phyloP scores from a whole-genome alignment of 2,113 vertebrate species.

The Rhipidura dahli region DNA sequence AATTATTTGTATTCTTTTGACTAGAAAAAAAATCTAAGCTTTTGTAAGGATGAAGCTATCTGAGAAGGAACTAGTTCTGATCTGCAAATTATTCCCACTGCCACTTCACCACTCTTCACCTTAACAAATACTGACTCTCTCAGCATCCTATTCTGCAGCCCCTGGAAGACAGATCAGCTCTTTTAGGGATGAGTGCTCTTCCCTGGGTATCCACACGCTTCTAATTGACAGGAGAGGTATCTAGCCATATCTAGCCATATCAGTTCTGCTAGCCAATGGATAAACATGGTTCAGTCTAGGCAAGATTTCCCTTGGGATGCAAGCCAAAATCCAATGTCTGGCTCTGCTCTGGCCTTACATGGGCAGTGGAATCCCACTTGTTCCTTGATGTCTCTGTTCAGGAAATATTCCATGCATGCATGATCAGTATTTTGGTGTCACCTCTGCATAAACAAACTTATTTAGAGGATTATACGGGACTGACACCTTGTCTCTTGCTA shows the following conservation, averaged over 20 bases:
- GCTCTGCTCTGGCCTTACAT: not conserved
- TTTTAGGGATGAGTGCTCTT: not conserved
- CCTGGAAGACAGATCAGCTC: not conserved
- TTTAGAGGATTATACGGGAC: not conserved
- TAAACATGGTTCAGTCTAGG: not conserved
- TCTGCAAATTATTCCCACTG: not conserved
- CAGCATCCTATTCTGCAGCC: not conserved
- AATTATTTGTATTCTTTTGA: not conserved
- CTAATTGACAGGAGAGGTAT: not conserved
- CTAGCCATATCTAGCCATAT: not conserved
- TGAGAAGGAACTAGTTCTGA: not conserved
- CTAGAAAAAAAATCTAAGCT: not conserved
- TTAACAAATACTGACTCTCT: not conserved
- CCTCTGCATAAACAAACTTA: not conserved
- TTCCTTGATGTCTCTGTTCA: not conserved
- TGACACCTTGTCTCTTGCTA: not conserved
- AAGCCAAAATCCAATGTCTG: not conserved
- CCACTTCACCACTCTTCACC: not conserved
- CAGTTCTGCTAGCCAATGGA: not conserved
- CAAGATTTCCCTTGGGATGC: not conserved
- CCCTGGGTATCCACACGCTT: not conserved
- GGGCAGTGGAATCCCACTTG: not conserved
- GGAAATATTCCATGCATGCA: not conserved
- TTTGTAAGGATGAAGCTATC: not conserved
- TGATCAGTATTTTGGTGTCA: not conserved